These are phyloP conservation scores for Hydropotes inermis DNA, from an alignment of 2,113 vertebrate species.

Conservation along the genomic window DNA sequence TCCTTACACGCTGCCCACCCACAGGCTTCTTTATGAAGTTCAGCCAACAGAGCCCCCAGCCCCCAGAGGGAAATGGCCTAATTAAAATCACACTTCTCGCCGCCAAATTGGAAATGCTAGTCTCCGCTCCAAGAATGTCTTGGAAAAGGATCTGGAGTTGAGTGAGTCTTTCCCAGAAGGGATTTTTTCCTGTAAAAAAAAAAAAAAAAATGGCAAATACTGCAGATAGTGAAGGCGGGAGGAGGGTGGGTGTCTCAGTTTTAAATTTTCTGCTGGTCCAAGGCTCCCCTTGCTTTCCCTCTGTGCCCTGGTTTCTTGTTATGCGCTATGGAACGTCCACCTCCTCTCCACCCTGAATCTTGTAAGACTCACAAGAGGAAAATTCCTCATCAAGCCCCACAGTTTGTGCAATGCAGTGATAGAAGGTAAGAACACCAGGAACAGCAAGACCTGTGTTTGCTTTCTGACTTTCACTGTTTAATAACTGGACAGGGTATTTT, in stretches of 20 bases:
- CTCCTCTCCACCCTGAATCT: neutral
- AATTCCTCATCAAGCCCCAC: neutral
- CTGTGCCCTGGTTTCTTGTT: neutral
- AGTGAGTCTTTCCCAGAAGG: slow-evolving; percentile 59
- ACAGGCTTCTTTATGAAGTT: slow-evolving; percentile 63
- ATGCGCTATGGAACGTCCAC: neutral
- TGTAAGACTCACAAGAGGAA: neutral
- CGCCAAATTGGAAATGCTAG: slow-evolving; percentile 61
- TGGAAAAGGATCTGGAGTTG: slow-evolving; percentile 64
- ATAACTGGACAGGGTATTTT: neutral
- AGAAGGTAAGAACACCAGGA: neutral
- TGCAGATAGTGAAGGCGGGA: neutral
- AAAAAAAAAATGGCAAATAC: slow-evolving; percentile 30
- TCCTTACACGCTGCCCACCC: slow-evolving; percentile 51
- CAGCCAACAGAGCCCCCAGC: slow-evolving; percentile 40
- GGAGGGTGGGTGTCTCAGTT: neutral
- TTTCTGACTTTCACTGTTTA: neutral
- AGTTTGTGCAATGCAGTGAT: neutral
- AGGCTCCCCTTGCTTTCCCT: neutral
- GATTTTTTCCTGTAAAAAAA: slow-evolving; percentile 32
- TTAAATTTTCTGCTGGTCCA: slow-evolving; percentile 27
- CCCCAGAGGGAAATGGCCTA: slow-evolving; percentile 55
- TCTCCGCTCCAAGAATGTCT: slow-evolving; percentile 64
- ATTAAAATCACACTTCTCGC: slow-evolving; percentile 73
- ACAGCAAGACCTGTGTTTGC: neutral